These are phyloP conservation scores for Rhyacophila evoluta DNA, from an alignment of 2,888 invertebrate genomes.

Conservation along the genomic window DNA sequence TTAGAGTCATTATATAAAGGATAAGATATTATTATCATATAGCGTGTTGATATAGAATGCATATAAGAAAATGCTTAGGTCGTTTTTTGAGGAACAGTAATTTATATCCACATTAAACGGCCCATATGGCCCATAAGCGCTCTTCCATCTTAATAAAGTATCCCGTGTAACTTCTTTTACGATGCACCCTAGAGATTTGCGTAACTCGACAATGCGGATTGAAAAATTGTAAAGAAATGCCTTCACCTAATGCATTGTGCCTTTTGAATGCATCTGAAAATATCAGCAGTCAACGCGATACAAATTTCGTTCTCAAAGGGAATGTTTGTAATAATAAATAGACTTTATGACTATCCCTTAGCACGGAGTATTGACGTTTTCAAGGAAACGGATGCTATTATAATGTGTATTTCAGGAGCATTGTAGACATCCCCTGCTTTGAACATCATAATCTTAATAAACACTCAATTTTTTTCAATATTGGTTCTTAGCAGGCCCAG, in stretches of 20 bases:
- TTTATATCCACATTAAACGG: neutral
- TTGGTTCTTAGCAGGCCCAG: too few species aligned
- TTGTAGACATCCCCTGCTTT: neutral
- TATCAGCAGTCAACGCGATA: neutral
- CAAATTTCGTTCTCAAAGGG: neutral
- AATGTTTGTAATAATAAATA: neutral
- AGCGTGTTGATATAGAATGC: too few species aligned
- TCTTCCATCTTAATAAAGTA: neutral
- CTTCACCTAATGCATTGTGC: neutral
- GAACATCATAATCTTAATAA: too few species aligned
- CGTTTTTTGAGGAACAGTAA: neutral
- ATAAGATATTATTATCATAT: too few species aligned
- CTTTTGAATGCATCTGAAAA: neutral
- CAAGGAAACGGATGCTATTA: constrained; percentile 8
- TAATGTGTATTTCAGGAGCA: neutral
- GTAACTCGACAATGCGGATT: neutral
- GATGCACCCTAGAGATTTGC: neutral
- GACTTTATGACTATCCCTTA: constrained; percentile 11
- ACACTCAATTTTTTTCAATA: too few species aligned
- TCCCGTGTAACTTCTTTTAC: neutral
- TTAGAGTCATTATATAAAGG: too few species aligned
- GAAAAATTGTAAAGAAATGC: constrained; percentile 13
- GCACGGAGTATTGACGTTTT: neutral
- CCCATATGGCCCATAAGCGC: neutral
- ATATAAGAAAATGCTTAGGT: too few species aligned